Evolutionary conservation across 2,888 invertebrate genomes (phyloP), one percentile per base, ranked within the genome.

Genomic region (Branchipolynoe longqiensis): DNA sequence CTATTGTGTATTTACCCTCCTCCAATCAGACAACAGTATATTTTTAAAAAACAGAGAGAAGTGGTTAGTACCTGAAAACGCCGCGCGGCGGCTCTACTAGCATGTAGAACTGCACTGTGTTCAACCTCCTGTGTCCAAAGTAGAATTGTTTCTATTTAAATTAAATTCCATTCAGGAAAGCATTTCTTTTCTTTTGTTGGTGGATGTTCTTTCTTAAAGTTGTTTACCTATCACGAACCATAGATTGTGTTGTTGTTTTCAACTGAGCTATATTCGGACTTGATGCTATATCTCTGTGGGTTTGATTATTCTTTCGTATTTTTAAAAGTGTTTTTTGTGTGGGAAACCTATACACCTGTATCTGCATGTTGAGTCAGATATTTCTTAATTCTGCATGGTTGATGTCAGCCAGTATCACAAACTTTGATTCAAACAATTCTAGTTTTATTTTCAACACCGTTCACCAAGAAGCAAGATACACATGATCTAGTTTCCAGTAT

Each of bases 41-140:
- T 69, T 69, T 69, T 38, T 69, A 69, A 69, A n/a, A n/a, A n/a
- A n/a, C n/a, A n/a, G n/a, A n/a, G n/a, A n/a, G n/a, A n/a, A 33
- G 69, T 69, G 69, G 69, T 69, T 69, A 69, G 69, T 69, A 69
- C 69, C 38, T 38, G 38, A n/a, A n/a, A n/a, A n/a, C n/a, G n/a
- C n/a, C n/a, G n/a, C n/a, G 18, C 8, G 36, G 69, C 69, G 69
- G 38, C 69, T 56, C 28, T 69, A 38, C 3, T 69, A 69, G 69
- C 14, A 14, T 69, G 36, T 69, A 69, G 69, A 33, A 22, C 69
- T 69, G 69, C 69, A 36, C 69, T 36, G n/a, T 33, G 36, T 69
- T 69, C 8, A 69, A 69, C 22, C 69, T 69, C 69, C 69, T n/a
- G 69, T n/a, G 2, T 69, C 33, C 69, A 69, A 38, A 33, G 18